Evolutionary conservation across 2,888 invertebrate genomes (phyloP).

Genomic region (Cosmorhoe ocellata): DNA sequence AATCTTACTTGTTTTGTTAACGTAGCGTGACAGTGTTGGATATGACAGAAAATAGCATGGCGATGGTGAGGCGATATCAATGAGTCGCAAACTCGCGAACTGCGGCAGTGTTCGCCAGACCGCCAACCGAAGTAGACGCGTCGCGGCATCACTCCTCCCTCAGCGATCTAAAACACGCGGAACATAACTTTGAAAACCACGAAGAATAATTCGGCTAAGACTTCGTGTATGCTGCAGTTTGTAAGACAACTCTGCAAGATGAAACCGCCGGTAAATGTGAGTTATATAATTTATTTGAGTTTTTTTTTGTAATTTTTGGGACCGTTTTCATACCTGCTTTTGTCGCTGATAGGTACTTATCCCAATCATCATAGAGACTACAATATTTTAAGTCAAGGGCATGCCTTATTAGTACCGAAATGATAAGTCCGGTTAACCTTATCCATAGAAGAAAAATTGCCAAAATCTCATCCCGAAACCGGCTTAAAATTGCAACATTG

Average conservation of each 20-base stretch:
- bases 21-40: not conserved
- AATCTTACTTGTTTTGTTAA: slow-evolving; percentile 6
- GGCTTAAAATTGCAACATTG: not conserved
- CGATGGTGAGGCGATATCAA: slow-evolving; percentile 38
- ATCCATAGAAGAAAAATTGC: not conserved
- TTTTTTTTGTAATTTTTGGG: slow-evolving; percentile 7
- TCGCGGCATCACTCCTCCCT: slow-evolving; percentile 59
- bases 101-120: slow-evolving; percentile 66
- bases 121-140: slow-evolving; percentile 51
- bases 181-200: slow-evolving; percentile 23
- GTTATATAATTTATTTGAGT: slow-evolving; percentile 39
- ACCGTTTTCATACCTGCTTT: slow-evolving; percentile 4
- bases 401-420: not conserved
- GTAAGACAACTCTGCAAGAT: slow-evolving; percentile 65
- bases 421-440: not conserved
- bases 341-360: not conserved
- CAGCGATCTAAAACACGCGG: slow-evolving; percentile 50
- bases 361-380: not conserved
- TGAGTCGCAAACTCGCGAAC: slow-evolving; percentile 15
- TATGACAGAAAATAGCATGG: slow-evolving; percentile 3
- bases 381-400: not conserved
- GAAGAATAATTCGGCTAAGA: slow-evolving; percentile 2
- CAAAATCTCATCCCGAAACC: slow-evolving; percentile 8
- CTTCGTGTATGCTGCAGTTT: slow-evolving; percentile 60
- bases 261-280: slow-evolving; percentile 76